phyloP scores from a whole-genome alignment of 2,797 vertebrate genomes.

The Tragopan temminckii region DNA sequence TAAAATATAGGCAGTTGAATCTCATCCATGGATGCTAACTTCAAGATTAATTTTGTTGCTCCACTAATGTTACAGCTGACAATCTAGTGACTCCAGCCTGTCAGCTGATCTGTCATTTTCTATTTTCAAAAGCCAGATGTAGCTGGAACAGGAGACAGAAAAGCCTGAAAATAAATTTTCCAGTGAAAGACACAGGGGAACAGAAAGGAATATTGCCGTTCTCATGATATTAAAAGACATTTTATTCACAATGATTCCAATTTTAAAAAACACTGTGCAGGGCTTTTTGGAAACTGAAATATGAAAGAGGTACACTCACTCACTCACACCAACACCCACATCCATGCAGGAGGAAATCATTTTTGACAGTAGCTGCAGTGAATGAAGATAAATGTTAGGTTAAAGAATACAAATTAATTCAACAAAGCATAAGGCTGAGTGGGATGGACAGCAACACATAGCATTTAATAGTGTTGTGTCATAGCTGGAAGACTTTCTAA shows the following conservation, averaged over 20 bases:
- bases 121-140: background rate
- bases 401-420: background rate
- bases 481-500: background rate
- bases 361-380: background rate
- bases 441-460: background rate
- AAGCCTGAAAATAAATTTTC: background rate
- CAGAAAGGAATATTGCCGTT: background rate
- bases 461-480: background rate
- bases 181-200: background rate
- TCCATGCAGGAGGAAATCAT: background rate
- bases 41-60: background rate
- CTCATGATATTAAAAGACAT: background rate
- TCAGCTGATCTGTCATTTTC: background rate
- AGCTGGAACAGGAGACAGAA: background rate
- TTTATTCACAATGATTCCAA: background rate
- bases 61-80: background rate
- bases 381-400: background rate
- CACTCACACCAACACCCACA: background rate
- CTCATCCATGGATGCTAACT: background rate
- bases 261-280: background rate
- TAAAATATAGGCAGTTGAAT: background rate
- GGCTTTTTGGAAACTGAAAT: background rate
- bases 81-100: background rate
- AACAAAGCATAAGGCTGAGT: background rate
- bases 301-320: background rate